Evolutionary conservation across 2,113 vertebrate genomes (phyloP).

Genomic region (Puma concolor): DNA sequence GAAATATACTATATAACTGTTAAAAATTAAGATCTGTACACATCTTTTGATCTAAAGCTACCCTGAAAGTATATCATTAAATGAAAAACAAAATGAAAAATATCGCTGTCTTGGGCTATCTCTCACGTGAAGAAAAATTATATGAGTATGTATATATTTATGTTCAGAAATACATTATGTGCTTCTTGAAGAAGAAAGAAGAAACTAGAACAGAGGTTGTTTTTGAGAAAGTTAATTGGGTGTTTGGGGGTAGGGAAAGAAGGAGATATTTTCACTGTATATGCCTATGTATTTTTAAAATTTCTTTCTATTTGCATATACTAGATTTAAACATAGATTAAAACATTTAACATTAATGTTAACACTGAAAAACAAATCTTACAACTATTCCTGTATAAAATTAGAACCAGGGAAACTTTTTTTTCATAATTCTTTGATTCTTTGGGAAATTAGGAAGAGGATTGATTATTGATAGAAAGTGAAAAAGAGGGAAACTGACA

Average conservation of each 20-base stretch:
- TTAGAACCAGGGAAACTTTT: neutral
- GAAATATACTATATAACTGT: neutral
- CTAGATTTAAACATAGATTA: neutral
- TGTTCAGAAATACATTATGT: neutral
- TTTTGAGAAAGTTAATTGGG: neutral
- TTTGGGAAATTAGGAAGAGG: neutral
- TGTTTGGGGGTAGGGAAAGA: neutral
- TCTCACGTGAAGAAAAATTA: neutral
- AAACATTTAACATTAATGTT: neutral
- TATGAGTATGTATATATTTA: neutral
- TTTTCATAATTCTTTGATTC: neutral
- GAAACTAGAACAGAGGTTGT: neutral
- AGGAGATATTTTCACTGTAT: neutral
- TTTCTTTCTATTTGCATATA: neutral
- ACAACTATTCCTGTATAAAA: neutral
- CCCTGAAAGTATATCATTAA: neutral
- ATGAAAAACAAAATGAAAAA: neutral
- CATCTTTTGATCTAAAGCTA: neutral
- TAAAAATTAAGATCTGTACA: neutral
- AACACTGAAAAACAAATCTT: conserved; percentile 1
- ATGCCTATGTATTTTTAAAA: neutral
- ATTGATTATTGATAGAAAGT: neutral
- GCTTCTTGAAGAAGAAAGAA: neutral
- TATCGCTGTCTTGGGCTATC: neutral
- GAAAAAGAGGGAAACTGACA: neutral